phyloP scores from a whole-genome alignment of 2,797 vertebrate species.

The Cryptoblepharus egeriae region DNA sequence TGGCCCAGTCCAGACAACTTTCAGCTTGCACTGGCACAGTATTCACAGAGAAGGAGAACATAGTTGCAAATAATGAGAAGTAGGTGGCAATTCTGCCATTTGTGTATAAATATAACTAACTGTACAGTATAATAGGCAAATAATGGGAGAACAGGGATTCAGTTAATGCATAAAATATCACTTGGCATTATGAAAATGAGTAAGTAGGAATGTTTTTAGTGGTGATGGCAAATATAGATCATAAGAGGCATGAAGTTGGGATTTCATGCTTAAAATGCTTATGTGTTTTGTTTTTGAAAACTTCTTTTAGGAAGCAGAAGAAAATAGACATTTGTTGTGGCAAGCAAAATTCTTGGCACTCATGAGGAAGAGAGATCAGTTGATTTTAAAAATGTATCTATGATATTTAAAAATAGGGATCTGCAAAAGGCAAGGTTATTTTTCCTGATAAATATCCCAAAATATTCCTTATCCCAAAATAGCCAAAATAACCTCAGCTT shows the following conservation, averaged over 20 bases:
- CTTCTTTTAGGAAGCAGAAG: background rate
- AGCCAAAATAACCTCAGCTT: too few species aligned
- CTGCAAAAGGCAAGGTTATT: too few species aligned
- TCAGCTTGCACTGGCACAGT: too few species aligned
- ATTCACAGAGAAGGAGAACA: too few species aligned
- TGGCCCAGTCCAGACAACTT: too few species aligned
- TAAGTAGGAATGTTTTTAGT: background rate
- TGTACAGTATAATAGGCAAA: background rate
- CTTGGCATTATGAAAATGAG: conserved; percentile 8
- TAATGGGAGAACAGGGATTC: background rate
- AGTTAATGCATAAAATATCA: conserved; percentile 1
- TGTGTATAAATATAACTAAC: too few species aligned
- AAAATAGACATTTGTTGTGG: background rate
- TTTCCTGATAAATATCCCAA: too few species aligned
- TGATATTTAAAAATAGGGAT: too few species aligned
- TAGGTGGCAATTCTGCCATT: too few species aligned
- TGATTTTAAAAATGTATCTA: background rate
- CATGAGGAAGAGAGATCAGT: background rate
- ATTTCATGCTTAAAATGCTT: background rate
- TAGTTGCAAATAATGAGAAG: too few species aligned
- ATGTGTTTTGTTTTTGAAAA: background rate
- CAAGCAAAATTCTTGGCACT: background rate
- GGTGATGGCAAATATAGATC: background rate
- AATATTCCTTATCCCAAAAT: too few species aligned
- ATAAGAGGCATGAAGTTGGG: background rate